phyloP scores from a whole-genome alignment of 2,113 vertebrate species.

The Callionymus lyra region DNA sequence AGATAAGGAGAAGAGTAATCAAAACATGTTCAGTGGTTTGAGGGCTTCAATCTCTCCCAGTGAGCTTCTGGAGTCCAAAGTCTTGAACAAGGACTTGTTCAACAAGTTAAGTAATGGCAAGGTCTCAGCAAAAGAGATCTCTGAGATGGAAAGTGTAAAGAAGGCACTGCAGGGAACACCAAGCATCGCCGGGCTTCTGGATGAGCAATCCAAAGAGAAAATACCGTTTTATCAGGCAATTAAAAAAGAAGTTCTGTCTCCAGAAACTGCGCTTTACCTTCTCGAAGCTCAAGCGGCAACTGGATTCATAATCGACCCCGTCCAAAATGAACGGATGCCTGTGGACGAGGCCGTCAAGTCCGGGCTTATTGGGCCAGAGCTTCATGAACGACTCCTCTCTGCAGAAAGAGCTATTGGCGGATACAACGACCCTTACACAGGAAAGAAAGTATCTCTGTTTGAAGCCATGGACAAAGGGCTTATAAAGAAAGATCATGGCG shows the following conservation, averaged over 20 bases:
- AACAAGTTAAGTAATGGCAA: conserved; percentile 82
- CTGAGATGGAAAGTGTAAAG: conserved; percentile 70
- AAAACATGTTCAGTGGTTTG: conserved; percentile 78
- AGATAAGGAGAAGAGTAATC: conserved; percentile 77
- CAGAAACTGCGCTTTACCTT: conserved; percentile 68
- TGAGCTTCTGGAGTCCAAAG: conserved; percentile 77
- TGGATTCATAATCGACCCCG: conserved; percentile 75
- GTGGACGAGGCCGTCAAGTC: conserved; percentile 83
- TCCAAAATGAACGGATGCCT: conserved; percentile 66
- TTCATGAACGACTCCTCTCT: conserved; percentile 85
- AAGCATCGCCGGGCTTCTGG: conserved; percentile 75
- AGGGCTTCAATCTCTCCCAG: conserved; percentile 74
- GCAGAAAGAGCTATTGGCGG: conserved; percentile 86
- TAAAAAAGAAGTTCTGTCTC: conserved; percentile 76
- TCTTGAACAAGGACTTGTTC: conserved; percentile 79
- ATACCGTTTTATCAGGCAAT: conserved; percentile 81
- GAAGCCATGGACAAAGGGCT: conserved; percentile 89
- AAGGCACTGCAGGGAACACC: conserved; percentile 72
- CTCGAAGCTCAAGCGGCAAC: conserved; percentile 91
- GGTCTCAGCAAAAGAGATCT: conserved; percentile 71
- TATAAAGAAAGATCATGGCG: conserved; percentile 74
- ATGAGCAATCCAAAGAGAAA: conserved; percentile 78
- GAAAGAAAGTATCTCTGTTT: conserved; percentile 80
- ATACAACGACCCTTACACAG: conserved; percentile 86
- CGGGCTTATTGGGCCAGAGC: conserved; percentile 81